Evolutionary conservation across 2,888 invertebrate species (phyloP), one percentile per base, ranked within the genome.

Genomic region (Pterostichus niger): DNA sequence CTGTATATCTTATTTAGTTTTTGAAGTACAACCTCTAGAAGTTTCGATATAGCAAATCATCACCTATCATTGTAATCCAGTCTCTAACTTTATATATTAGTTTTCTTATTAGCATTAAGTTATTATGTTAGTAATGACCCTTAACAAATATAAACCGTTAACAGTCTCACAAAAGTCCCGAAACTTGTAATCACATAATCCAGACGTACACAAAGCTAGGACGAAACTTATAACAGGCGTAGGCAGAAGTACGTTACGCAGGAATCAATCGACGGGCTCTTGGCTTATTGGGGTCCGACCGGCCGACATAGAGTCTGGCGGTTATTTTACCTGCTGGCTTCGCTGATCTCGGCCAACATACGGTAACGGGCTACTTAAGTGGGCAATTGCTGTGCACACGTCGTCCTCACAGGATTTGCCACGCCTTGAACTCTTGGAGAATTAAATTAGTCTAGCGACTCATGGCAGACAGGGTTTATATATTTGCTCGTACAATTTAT

Each of bases 161-260:
- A 64, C 13, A 64, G 35, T 2, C n/a, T n/a, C 11, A 35, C 13
- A 64, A 64, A 64, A 11, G 7, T 33, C 31, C 35, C 24, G 24
- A n/a, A 64, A 64, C 64, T 64, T 35, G 33, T 35, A 64, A 64
- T 35, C 33, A 35, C n/a, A 13, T 64, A 64, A 64, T 64, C 64
- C 64, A 49, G 13, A 49, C n/a, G 10, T 10, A 49, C 13, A 13
- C 33, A 35, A 35, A 64, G 64, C 64, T 7, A 6, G n/a, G 49
- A 6, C 6, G 49, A 6, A 49, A 13, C 49, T 49, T 49, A 49
- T 10, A 49, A 9, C 40, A 1, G 9, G 6, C 3, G 0, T 40
- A 3, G 3, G 9, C 9, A 9, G 59, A 17, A 24, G 40, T 40
- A 40, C 24, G 24, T 56, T 56, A 56, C 54, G 31, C 11, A 24